These are phyloP conservation scores for Cephonodes hylas DNA, from an alignment of 2,888 invertebrate genomes.

Conservation along the genomic window DNA sequence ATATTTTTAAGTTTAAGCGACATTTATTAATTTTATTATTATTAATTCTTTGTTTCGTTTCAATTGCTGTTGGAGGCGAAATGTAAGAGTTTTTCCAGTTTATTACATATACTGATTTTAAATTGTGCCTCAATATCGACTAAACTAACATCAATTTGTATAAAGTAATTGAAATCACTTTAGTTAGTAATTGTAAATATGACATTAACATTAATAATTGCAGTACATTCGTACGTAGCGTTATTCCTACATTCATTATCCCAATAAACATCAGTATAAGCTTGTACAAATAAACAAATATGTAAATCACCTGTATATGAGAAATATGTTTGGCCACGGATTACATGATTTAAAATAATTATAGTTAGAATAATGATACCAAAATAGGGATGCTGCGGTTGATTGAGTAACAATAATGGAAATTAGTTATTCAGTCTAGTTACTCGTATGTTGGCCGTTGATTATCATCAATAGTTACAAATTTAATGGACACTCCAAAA, in stretches of 20 bases:
- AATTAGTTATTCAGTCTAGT: not conserved
- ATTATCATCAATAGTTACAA: not conserved
- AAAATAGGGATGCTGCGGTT: not conserved
- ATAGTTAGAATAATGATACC: constrained; percentile 2
- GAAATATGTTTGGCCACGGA: not conserved
- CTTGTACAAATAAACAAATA: not conserved
- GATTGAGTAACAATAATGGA: not conserved
- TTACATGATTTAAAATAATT: constrained; percentile 2
- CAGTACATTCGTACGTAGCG: not conserved
- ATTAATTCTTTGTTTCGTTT: no score
- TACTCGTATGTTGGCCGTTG: not conserved
- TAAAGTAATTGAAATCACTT: no score
- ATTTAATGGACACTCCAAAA: not conserved
- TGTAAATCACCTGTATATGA: not conserved
- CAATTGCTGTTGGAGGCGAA: no score
- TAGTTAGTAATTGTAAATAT: no score
- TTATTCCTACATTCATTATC: not conserved
- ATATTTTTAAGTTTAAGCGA: no score
- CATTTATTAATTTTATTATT: no score
- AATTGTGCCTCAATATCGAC: no score
- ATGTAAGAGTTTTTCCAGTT: no score
- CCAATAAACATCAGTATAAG: not conserved
- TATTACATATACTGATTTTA: no score
- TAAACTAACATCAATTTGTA: no score
- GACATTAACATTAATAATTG: no score